Evolutionary conservation across 2,113 vertebrate species (phyloP).

Genomic region (Notechis scutatus): DNA sequence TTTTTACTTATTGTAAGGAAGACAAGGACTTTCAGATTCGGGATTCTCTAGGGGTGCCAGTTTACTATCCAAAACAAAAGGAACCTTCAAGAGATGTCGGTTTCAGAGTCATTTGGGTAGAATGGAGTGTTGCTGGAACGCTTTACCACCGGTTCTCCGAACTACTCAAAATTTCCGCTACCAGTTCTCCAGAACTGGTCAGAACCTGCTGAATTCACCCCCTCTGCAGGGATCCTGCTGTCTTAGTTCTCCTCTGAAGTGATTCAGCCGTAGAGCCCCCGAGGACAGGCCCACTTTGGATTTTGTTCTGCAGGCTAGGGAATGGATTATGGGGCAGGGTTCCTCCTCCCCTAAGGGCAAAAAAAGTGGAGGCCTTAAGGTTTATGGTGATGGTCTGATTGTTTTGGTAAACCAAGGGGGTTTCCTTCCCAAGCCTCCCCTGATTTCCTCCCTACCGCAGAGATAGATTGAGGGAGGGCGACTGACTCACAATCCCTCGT

Average conservation of each 20-base stretch:
- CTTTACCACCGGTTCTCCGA: too few species aligned
- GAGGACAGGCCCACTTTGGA: not conserved
- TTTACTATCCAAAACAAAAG: too few species aligned
- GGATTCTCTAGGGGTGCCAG: too few species aligned
- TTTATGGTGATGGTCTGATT: not conserved
- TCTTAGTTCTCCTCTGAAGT: not conserved
- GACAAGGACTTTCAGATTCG: too few species aligned
- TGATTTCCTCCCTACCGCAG: not conserved
- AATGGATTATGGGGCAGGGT: not conserved
- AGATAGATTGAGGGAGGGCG: not conserved
- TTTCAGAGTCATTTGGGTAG: too few species aligned
- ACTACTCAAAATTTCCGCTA: too few species aligned
- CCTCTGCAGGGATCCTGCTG: not conserved
- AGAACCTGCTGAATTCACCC: too few species aligned
- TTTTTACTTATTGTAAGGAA: too few species aligned
- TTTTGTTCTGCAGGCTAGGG: not conserved
- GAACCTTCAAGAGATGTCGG: too few species aligned
- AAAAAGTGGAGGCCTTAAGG: not conserved
- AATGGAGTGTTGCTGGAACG: too few species aligned
- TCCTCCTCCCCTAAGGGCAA: too few species aligned
- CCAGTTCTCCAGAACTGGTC: too few species aligned
- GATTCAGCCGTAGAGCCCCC: not conserved
- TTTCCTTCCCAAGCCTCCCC: not conserved
- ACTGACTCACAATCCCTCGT: not conserved
- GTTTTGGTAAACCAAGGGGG: not conserved